phyloP scores from a whole-genome alignment of 2,797 vertebrate species.

The Xiphorhynchus erythropygius region DNA sequence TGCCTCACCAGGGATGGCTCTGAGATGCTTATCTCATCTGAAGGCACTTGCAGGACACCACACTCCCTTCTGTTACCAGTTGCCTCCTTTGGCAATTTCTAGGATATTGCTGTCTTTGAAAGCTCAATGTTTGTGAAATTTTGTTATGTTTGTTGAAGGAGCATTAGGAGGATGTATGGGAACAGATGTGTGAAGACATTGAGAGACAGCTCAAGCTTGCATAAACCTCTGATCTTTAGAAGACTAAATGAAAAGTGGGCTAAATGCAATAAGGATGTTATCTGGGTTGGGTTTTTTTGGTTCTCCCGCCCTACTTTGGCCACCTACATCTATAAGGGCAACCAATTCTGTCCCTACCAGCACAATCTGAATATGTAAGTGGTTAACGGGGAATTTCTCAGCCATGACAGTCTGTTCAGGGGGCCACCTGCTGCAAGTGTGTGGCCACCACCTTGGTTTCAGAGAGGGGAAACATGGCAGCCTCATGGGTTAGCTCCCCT shows the following conservation, averaged over 20 bases:
- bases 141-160: neutral
- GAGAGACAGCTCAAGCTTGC: neutral
- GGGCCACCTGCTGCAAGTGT: neutral
- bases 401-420: too few species aligned
- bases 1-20: neutral
- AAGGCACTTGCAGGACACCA: fast-evolving
- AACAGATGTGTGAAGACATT: neutral
- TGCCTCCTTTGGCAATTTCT: neutral
- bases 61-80: fast-evolving
- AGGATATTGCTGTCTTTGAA: neutral
- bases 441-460: neutral
- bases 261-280: neutral
- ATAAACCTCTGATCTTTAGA: neutral
- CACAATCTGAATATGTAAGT: neutral
- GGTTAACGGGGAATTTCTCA: neutral
- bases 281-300: neutral
- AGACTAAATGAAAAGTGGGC: neutral
- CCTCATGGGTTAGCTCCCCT: fast-evolving
- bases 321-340: neutral
- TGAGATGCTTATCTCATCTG: fast-evolving
- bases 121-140: neutral
- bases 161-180: neutral
- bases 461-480: fast-evolving
- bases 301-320: neutral
- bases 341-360: neutral